Base-by-base conservation (phyloP, 2,113 vertebrate genomes). In the Nesogale talazaci region DNA sequence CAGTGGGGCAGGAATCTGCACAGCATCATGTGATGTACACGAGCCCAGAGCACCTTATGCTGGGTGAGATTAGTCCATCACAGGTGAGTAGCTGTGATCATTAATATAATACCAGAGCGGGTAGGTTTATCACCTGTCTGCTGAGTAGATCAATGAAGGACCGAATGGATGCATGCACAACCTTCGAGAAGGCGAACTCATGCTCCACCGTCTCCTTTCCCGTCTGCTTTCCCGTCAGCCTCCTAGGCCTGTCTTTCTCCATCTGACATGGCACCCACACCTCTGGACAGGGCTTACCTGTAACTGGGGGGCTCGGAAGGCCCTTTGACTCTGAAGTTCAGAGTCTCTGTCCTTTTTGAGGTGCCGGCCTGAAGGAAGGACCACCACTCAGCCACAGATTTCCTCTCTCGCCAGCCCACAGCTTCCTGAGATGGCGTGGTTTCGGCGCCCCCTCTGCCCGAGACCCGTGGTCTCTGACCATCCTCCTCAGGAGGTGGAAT, bases 111-210 rank as follows among this genome's bases (percentile, higher is more conserved):
- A 25, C 78, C 3, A 9, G 1, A 42, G 67, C 20, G 16, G 72
- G 14, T 57, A 79, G 83, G n/a, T n/a, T n/a, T n/a, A 67, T 25
- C 7, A 10, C 27, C 57, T 72, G 29, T 46, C 74, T 2, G 11
- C 11, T 46, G 0, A n/a, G 31, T 90, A 52, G 36, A 61, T 61
- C 17, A 61, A 61, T 90, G 89, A 83, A 78, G 92, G 93, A 94
- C 36, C 29, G n/a, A 38, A 76, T 42, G 46, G 72, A 31, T 69
- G 63, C 16, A 31, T 7, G 20, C 1, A 4, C 38, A 56, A 22
- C 56, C 70, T 70, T n/a, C 83, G 90, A 59, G 70, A 69, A 61
- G 10, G 77, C 70, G 52, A 40, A 12, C 34, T 4, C 63, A 16
- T 0, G 3, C 27, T 74, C 22, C 14, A 17, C 3, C 9, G 12